Percentiles rank a stretch among this genome's conserved stretches.
Evolutionary conservation across 2,888 invertebrate species (phyloP).

Genomic region (Dolomedes plantarius): DNA sequence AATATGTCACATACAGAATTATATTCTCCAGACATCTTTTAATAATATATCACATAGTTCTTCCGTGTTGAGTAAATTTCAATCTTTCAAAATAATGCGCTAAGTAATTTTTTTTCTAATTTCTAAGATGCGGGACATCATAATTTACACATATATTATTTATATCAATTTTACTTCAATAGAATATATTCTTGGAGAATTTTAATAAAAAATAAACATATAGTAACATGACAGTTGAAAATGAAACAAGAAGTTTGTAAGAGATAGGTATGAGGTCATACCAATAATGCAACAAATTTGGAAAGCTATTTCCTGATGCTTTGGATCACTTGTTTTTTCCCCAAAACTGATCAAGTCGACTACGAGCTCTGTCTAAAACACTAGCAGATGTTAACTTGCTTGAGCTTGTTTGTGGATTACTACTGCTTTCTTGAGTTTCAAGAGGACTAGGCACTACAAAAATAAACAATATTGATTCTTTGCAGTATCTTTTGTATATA

Average conservation of each 20-base stretch:
- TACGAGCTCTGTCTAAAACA: conserved; percentile 87
- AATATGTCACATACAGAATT: too few species aligned
- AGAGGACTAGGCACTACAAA: conserved; percentile 53
- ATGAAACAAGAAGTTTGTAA: conserved; percentile 14
- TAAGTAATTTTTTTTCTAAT: not conserved
- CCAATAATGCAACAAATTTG: conserved; percentile 9
- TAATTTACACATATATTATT: not conserved
- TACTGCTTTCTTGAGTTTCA: conserved; percentile 38
- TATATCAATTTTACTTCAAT: not conserved
- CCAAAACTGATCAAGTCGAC: conserved; percentile 91
- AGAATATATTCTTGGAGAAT: not conserved
- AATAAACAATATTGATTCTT: too few species aligned
- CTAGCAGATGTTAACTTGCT: conserved; percentile 81
- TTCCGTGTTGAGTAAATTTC: too few species aligned
- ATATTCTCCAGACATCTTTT: too few species aligned
- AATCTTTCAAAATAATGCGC: too few species aligned
- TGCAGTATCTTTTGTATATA: too few species aligned
- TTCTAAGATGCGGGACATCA: not conserved
- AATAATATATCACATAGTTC: too few species aligned
- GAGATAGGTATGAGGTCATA: conserved; percentile 6
- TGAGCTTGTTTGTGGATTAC: conserved; percentile 23
- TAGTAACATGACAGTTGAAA: not conserved
- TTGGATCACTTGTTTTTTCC: conserved; percentile 79
- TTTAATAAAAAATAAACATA: conserved; percentile 8
- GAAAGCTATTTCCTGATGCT: conserved; percentile 13